Base-by-base conservation (phyloP, 2,888 invertebrate genomes). In the Periphyllus acericola region DNA sequence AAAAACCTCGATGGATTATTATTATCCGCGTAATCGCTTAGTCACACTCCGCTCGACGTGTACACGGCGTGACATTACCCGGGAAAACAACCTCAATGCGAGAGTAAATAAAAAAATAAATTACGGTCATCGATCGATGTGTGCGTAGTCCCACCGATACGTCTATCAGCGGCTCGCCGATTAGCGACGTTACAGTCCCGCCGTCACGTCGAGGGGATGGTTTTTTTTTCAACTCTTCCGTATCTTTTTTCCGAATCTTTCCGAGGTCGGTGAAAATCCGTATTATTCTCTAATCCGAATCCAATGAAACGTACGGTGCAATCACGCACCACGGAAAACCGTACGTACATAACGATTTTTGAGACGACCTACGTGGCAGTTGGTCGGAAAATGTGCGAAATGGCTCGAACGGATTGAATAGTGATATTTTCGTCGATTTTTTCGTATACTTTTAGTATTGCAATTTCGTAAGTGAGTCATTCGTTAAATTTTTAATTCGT, bases 1-100 rank as follows among this genome's bases (percentile, higher is more conserved):
- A 36, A 74, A 32, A 66, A 34, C 80, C 55, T 60, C 80, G 32
- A 80, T 25, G 1, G 55, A 80, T 80, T 80, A 80, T 60, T 74
- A 74, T 36, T 36, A 36, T 74, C 25, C 74, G 25, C 9, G 40
- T 74, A 74, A 74, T 36, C 74, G 74, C 74, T 74, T 74, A 74
- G 74, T 74, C 74, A 74, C 74, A 71, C 34, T 25, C 14, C 34
- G 34, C 14, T 46, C 74, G 34, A 25, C 29, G 78, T n/a, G 2
- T n/a, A n/a, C 17, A 3, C 78, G 52, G 19, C 29, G 78, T 29
- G 78, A 78, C 52, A 17, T 78, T 78, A 78, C 29, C 78, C 4
- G 29, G 29, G 25, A 40, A 29, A 78, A 78, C 29, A 29, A 52
- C 78, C 52, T 78, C 52, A 29, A 36, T 14, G 34, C 1, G 14